Base-by-base conservation (phyloP, 2,888 invertebrate species). In the Heliconius ethilla region DNA sequence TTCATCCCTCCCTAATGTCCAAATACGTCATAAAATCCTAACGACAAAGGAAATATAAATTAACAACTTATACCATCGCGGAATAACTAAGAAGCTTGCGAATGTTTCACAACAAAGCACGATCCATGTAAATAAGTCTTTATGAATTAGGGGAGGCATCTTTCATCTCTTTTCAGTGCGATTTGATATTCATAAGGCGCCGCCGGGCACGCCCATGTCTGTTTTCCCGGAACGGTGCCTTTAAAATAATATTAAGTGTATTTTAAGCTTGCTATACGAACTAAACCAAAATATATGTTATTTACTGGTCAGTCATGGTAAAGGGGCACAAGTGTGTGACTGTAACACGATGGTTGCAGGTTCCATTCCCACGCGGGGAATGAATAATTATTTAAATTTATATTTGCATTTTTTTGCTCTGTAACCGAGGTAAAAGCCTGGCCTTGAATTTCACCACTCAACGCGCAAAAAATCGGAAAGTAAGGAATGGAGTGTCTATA, bases 101-200 rank as follows among this genome's bases (percentile, higher is more conserved):
- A 75, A 80, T 80, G 82, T 84, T 84, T 83, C 82, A 82, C 82
- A 80, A 82, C 84, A 85, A 86, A 88, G 87, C 83, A 87, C 82
- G 83, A 80, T 82, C 83, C 84, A 85, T 85, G 86, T 89, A 90
- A 90, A 91, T 90, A 90, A 88, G 90, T 90, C 89, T 86, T 87
- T 84, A 83, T 86, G 88, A 90, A 91, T 92, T 91, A 91, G 86
- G 87, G 83, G 86, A 88, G 86, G 85, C 88, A 91, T 92, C 90
- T 90, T 90, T 91, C 90, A 91, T 90, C 88, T 89, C 85, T 86
- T 85, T 90, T 90, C 89, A 84, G 84, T 86, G 82, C 87, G 89
- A 91, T 92, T 91, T 91, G 90, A 87, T 92, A 91, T 92, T 92
- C 92, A 91, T 91, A 89, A 91, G 89, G 85, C 87, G 86, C 85